phyloP scores from a whole-genome alignment of 2,113 vertebrate species.

The Apteryx mantelli region DNA sequence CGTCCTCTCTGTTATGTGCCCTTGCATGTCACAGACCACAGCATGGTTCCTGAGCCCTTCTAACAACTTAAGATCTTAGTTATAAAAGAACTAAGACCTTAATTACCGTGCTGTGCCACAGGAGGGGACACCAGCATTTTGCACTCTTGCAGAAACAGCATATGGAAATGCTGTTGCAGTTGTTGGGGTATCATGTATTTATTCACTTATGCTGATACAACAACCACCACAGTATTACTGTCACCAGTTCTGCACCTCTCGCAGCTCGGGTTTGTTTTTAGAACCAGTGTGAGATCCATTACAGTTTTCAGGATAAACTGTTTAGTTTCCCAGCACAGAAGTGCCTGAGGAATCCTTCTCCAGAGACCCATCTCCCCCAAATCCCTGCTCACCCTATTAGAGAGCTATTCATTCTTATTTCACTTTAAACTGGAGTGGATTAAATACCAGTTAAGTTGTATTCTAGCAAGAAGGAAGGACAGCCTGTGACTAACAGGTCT shows the following conservation, averaged over 20 bases:
- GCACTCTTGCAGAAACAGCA: background rate
- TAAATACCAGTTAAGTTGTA: background rate
- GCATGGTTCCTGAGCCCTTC: rapidly evolving
- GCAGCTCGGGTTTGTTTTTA: background rate
- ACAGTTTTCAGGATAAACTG: background rate
- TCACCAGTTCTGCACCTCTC: background rate
- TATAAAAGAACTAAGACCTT: background rate
- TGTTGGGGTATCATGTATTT: background rate
- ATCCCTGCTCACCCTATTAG: background rate
- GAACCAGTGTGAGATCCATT: background rate
- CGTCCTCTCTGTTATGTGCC: background rate
- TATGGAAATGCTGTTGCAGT: background rate
- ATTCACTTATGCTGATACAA: background rate
- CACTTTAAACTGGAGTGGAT: background rate
- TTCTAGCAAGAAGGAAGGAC: background rate
- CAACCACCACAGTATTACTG: background rate
- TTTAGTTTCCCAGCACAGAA: background rate
- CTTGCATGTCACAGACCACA: background rate
- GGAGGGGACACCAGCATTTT: background rate
- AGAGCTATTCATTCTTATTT: background rate
- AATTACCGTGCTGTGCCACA: background rate
- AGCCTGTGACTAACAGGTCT: background rate
- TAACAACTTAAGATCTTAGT: background rate
- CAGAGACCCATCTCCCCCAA: background rate
- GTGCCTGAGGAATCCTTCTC: background rate